Conservation (phyloP, 2,888 invertebrate species). For the Tipula lateralis region DNA sequence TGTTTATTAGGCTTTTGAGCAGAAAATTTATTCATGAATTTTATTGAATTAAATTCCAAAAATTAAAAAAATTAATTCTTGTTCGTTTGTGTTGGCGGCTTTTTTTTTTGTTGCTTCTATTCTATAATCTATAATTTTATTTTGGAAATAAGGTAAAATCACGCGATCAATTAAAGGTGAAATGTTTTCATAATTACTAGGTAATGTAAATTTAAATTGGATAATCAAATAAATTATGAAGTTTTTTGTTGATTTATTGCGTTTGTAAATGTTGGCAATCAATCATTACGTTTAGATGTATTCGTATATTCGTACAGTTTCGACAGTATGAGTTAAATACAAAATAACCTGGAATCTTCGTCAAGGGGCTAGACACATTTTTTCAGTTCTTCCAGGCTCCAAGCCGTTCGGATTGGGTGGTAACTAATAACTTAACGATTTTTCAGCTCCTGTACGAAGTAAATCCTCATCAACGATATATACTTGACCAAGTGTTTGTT, state of each 20-base stretch:
- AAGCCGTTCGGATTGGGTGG: too few species aligned
- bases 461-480: too few species aligned
- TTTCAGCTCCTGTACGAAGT: too few species aligned
- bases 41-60: background rate
- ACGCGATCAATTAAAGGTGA: conserved; percentile 11
- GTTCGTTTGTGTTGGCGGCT: background rate
- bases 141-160: background rate
- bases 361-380: too few species aligned
- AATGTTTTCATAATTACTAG: conserved; percentile 11
- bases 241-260: background rate
- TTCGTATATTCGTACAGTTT: too few species aligned
- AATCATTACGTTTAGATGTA: too few species aligned
- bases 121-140: background rate
- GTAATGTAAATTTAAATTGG: conserved; percentile 19
- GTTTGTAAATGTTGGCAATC: too few species aligned
- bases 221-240: conserved; percentile 19
- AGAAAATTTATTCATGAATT: background rate
- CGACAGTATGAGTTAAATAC: too few species aligned
- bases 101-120: background rate
- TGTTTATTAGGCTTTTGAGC: background rate
- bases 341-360: too few species aligned
- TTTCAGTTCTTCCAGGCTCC: too few species aligned
- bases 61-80: background rate
- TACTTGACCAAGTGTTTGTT: too few species aligned
- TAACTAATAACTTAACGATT: too few species aligned